Evolutionary conservation across 2,797 vertebrate genomes (phyloP), one percentile per base, ranked within the genome.

Genomic region (Pteronotus mesoamericanus): DNA sequence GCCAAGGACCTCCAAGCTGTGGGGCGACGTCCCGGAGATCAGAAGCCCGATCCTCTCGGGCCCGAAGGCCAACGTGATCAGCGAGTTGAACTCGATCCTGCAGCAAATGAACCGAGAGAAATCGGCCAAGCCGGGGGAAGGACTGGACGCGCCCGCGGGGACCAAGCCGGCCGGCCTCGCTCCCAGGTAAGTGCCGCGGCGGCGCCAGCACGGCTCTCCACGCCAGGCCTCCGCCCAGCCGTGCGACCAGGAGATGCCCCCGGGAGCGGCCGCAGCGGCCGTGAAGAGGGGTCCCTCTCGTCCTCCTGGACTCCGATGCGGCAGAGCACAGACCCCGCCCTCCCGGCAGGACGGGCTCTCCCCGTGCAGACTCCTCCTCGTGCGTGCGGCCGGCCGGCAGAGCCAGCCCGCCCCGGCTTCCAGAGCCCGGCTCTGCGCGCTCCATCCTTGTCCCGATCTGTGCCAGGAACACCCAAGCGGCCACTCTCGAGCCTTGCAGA

Each of bases 41-140:
- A 99, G 99, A 97, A 99, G 99, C 98, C 99, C 99, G 0, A 99
- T 99, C 87, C 99, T 99, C 96, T 99, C 99, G 71, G 99, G 99
- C 98, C 98, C 98, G 92, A 99, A 99, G 98, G 99, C 99, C 97
- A 99, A 99, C 44, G 99, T 99, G 51, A 99, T 99, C 98, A 99
- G 99, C 80, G 99, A 99, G 98, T 98, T 99, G 97, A 99, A 99
- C 98, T 99, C 99, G 89, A 99, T 99, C 97, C 98, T 99, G 87
- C 99, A 99, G 98, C 99, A 99, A 94, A 99, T 99, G 99, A 99
- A 99, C 98, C 99, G 99, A 96, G 99, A 99, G 96, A 99, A 99
- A 97, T 98, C 99, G 3, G 97, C 99, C 96, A 99, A 99, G 98
- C 98, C 99, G 1, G 99, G 99, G 95, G 99, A 99, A 66, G 99